phyloP scores from a whole-genome alignment of 1,140 invertebrate genomes.

The Drosophila sproati region DNA sequence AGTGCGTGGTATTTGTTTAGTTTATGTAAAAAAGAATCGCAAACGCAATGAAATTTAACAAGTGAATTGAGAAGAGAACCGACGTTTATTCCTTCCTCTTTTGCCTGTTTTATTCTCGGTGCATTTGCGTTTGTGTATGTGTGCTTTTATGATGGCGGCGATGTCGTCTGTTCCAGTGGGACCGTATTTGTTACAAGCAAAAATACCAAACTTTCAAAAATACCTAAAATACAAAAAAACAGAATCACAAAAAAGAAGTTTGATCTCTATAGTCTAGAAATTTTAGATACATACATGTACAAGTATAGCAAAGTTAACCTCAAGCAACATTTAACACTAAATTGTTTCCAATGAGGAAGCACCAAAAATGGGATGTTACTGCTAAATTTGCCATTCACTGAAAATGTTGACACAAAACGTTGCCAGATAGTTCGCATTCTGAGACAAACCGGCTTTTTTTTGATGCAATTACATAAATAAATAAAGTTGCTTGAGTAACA shows the following conservation, averaged over 20 bases:
- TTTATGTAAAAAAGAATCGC: constrained; percentile 80
- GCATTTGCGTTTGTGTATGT: constrained; percentile 52
- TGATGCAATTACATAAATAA: not conserved
- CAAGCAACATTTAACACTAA: no score
- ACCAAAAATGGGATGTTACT: not conserved
- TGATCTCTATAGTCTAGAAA: no score
- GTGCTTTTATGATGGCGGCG: constrained; percentile 65
- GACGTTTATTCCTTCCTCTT: constrained; percentile 61
- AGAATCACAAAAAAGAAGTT: not conserved
- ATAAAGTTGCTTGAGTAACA: not conserved
- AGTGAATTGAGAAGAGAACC: constrained; percentile 80
- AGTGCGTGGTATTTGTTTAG: constrained; percentile 70
- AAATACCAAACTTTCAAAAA: constrained; percentile 6
- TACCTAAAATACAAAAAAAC: constrained; percentile 4
- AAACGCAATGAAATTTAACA: constrained; percentile 84
- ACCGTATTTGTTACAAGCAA: not conserved
- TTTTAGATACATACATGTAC: no score
- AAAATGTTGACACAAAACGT: not conserved
- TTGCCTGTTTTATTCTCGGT: constrained; percentile 63
- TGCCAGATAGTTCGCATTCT: constrained; percentile 7
- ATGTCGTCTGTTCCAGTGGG: constrained; percentile 27
- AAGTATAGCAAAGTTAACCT: no score
- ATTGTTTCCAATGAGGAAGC: no score
- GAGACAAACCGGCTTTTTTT: constrained; percentile 3
- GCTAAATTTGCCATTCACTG: constrained; percentile 1